These are phyloP conservation scores for Sylvietta virens DNA, from an alignment of 2,113 vertebrate genomes.

Conservation along the genomic window DNA sequence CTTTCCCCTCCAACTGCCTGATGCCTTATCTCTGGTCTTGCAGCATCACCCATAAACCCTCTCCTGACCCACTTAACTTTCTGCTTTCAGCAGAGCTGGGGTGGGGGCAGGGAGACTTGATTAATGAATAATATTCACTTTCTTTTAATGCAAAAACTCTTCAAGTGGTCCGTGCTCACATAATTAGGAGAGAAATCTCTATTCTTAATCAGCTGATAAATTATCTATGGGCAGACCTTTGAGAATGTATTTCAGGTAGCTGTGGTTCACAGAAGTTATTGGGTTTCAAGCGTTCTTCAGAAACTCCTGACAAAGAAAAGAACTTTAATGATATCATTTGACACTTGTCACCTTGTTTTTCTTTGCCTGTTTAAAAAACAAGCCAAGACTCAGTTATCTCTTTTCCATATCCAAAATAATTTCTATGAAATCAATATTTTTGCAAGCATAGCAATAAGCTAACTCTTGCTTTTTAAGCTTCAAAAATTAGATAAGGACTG, in stretches of 20 bases:
- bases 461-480: background rate
- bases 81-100: constrained; percentile 66
- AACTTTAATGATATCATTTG: background rate
- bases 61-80: constrained; percentile 73
- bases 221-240: background rate
- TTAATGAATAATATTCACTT: constrained; percentile 25
- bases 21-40: constrained; percentile 76
- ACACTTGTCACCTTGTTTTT: background rate
- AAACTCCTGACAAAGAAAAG: background rate
- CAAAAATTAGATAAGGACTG: background rate
- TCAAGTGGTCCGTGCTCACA: background rate
- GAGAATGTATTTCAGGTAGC: background rate
- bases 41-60: constrained; percentile 72
- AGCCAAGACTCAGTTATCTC: background rate
- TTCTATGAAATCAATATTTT: background rate
- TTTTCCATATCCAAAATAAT: background rate
- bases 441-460: background rate
- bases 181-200: background rate
- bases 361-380: background rate
- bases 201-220: constrained; percentile 35
- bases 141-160: background rate
- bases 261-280: background rate
- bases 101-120: background rate
- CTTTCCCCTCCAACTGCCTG: constrained; percentile 77
- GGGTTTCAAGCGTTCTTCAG: background rate